Conservation (phyloP, 2,113 vertebrate species). For the Vanacampus margaritifer region DNA sequence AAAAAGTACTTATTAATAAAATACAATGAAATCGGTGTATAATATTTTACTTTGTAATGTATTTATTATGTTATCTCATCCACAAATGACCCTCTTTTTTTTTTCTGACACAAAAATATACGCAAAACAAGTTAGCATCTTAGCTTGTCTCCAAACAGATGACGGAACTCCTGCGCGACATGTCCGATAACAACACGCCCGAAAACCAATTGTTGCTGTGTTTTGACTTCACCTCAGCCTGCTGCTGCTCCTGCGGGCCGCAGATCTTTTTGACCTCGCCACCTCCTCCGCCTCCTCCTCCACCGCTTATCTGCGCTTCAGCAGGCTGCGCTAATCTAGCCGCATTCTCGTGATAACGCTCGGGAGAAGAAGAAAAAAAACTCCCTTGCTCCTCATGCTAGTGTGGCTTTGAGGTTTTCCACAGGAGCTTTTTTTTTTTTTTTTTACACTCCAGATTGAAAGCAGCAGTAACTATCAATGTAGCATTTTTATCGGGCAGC, state of each 20-base stretch:
- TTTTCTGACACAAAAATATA: too few species aligned
- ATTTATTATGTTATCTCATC: too few species aligned
- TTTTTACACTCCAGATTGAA: neutral
- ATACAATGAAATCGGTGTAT: too few species aligned
- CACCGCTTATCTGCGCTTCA: conserved; percentile 39
- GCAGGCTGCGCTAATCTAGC: conserved; percentile 18
- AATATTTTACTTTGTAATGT: too few species aligned
- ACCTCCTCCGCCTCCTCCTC: neutral
- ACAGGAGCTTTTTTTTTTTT: neutral
- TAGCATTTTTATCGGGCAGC: too few species aligned
- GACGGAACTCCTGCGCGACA: conserved; percentile 2
- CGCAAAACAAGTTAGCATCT: neutral
- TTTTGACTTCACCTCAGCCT: conserved; percentile 23
- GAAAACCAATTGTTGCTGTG: conserved; percentile 18
- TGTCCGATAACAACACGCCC: conserved; percentile 9
- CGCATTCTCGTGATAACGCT: conserved; percentile 24
- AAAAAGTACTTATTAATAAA: too few species aligned
- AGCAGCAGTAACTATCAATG: neutral
- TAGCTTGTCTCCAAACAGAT: neutral
- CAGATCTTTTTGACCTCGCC: conserved; percentile 37
- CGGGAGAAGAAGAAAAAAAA: neutral
- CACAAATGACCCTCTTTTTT: too few species aligned
- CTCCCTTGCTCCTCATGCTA: neutral
- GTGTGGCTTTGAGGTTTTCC: neutral
- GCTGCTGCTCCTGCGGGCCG: conserved; percentile 24